phyloP scores from a whole-genome alignment of 2,113 vertebrate species.

The Pitta sordida region DNA sequence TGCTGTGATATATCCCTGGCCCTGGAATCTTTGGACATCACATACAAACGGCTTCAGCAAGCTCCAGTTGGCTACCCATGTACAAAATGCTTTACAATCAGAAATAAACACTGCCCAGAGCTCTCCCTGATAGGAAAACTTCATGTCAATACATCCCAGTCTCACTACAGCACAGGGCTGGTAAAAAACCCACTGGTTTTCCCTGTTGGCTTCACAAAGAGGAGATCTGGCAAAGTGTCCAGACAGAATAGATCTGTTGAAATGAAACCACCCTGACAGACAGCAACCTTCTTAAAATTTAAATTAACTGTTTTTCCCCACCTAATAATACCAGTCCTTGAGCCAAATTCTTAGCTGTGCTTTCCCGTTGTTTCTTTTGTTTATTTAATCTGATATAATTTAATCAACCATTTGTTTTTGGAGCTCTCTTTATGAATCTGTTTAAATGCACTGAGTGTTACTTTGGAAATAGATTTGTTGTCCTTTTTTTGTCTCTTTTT shows the following conservation, averaged over 20 bases:
- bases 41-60: background rate
- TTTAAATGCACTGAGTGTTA: background rate
- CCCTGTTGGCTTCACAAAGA: background rate
- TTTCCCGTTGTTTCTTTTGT: slow-evolving; percentile 27
- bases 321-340: background rate
- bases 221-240: background rate
- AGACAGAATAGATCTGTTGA: background rate
- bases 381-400: slow-evolving; percentile 48
- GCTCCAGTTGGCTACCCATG: fast-evolving
- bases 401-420: slow-evolving; percentile 26
- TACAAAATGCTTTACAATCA: background rate
- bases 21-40: background rate
- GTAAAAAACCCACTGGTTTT: background rate
- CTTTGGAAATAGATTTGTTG: background rate
- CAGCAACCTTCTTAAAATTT: slow-evolving; percentile 9
- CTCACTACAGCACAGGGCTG: background rate
- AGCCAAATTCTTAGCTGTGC: background rate
- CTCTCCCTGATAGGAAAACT: background rate
- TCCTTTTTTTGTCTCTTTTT: background rate
- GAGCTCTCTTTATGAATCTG: background rate
- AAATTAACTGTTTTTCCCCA: background rate
- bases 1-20: background rate
- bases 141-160: background rate
- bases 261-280: background rate
- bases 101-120: background rate